phyloP scores from a whole-genome alignment of 2,113 vertebrate genomes.

The Verasper variegatus region DNA sequence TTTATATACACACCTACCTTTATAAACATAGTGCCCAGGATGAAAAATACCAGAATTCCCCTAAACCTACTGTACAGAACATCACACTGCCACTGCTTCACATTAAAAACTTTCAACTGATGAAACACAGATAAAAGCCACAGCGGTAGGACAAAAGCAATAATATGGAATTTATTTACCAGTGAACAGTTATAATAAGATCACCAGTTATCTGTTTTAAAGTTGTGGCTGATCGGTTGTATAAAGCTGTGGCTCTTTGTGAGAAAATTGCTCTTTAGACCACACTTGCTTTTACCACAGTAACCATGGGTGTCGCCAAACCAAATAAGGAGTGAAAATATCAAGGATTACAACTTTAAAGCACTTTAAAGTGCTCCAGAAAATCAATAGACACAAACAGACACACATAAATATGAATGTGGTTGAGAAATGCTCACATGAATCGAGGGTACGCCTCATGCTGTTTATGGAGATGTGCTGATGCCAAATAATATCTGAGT shows the following conservation, averaged over 20 bases:
- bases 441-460: not conserved
- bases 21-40: too few relatives aligned
- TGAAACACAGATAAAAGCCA: too few relatives aligned
- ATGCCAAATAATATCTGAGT: slow-evolving; percentile 61
- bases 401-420: not conserved
- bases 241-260: not conserved
- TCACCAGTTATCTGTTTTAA: too few relatives aligned
- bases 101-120: too few relatives aligned
- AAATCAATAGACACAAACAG: not conserved
- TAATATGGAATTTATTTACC: too few relatives aligned
- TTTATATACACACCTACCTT: too few relatives aligned
- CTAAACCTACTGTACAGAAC: too few relatives aligned
- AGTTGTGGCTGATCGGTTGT: too few relatives aligned
- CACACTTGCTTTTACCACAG: not conserved
- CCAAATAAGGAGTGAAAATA: not conserved
- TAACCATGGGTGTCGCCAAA: not conserved
- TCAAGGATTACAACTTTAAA: not conserved
- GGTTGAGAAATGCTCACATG: not conserved
- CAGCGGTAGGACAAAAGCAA: too few relatives aligned
- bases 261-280: not conserved
- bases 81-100: too few relatives aligned
- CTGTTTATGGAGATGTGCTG: not conserved
- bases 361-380: not conserved
- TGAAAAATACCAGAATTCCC: too few relatives aligned
- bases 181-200: too few relatives aligned